Evolutionary conservation across 2,888 invertebrate genomes (phyloP), one percentile per base, ranked within the genome.

Genomic region (Carcina quercana): DNA sequence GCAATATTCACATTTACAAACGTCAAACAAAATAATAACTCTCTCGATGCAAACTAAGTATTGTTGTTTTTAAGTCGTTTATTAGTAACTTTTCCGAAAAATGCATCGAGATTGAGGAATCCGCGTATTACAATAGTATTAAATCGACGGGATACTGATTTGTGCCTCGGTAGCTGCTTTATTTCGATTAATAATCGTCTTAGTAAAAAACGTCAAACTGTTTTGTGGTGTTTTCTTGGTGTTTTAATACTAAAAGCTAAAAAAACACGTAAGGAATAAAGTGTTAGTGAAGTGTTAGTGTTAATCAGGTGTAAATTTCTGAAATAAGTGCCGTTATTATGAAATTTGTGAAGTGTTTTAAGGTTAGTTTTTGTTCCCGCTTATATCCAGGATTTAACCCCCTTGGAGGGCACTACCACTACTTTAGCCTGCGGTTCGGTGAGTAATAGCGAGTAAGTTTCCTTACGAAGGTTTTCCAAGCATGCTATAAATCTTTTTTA

Each of bases 311-410:
- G 17, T 33, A 14, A 27, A 38, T 21, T 21, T 15, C 11, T 19
- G 1, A 21, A 28, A 39, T 25, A 20, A 32, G 31, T 37, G 22
- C 30, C 37, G 47, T 45, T 45, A 36, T 47, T 15, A 40, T 52
- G 40, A 45, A 45, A 38, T 44, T 53, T 50, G 55, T 50, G 32
- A 36, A 55, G 50, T 59, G 60, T 57, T 57, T 53, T 54, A 66
- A 80, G 82, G 80, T 82, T 80, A 80, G 74, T 74, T 79, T 74
- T 60, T 50, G 67, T 79, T 79, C 79, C 78, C 78, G 79, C 80
- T 80, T 59, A 71, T 65, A 60, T 55, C 46, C 47, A 38, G 34
- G 38, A 46, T 53, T 47, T 8, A 17, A 25, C 28, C 8, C 28
- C 12, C 26, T 19, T 21, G 53, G 53, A 60, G 52, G 49, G 44